Evolutionary conservation across 2,113 vertebrate genomes (phyloP).

Genomic region (Tragelaphus strepsiceros): DNA sequence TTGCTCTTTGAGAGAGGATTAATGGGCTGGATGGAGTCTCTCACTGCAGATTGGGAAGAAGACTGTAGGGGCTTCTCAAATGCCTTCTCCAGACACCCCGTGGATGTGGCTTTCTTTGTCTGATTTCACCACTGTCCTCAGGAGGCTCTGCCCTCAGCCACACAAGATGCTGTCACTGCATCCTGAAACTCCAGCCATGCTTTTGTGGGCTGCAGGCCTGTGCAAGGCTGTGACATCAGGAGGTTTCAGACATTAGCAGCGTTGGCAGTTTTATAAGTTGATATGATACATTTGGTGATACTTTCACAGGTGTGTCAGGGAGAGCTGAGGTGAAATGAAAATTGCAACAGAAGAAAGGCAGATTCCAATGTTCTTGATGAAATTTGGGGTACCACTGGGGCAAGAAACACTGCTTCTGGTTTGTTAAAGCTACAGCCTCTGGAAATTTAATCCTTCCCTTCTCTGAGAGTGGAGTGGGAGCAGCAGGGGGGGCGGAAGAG

Average conservation of each 20-base stretch:
- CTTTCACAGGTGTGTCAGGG: constrained; percentile 55
- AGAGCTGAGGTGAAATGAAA: constrained; percentile 60
- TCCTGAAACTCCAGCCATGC: constrained; percentile 42
- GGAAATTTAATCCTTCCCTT: background rate
- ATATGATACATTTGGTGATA: constrained; percentile 30
- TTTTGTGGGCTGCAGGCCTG: constrained; percentile 63
- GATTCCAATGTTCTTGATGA: constrained; percentile 70
- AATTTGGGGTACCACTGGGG: constrained; percentile 44
- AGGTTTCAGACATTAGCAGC: constrained; percentile 52
- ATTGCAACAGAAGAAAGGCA: constrained; percentile 55
- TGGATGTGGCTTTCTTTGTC: constrained; percentile 46
- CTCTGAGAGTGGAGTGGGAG: background rate
- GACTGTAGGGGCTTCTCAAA: background rate
- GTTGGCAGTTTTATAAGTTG: constrained; percentile 67
- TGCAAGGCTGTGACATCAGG: constrained; percentile 53
- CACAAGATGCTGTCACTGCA: constrained; percentile 39
- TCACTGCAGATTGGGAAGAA: background rate
- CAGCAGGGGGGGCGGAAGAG: constrained; percentile 51
- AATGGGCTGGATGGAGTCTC: background rate
- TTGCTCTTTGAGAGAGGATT: background rate
- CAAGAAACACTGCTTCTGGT: background rate
- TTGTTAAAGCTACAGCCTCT: background rate
- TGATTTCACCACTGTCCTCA: constrained; percentile 66
- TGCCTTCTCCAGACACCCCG: background rate
- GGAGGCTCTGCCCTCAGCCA: constrained; percentile 37